phyloP scores from a whole-genome alignment of 37 sponge, comb jelly and placozoan genomes.

The Halichondria panicea region DNA sequence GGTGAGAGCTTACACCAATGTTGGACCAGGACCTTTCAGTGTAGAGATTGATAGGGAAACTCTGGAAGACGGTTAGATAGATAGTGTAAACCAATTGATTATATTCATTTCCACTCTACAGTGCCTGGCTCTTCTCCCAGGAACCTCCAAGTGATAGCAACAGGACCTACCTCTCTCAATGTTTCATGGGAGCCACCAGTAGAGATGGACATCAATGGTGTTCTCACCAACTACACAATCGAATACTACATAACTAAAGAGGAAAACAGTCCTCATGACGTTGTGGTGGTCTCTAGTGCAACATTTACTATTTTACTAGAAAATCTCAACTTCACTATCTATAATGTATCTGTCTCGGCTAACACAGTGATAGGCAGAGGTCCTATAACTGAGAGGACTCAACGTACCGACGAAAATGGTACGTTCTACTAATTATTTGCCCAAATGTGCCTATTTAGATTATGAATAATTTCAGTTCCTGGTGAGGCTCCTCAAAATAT shows the following conservation, averaged over 20 bases:
- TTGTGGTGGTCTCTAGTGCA: neutral
- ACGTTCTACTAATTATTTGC: neutral
- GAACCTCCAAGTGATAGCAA: conserved; percentile 1
- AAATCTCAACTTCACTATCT: conserved; percentile 28
- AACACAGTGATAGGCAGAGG: conserved; percentile 16
- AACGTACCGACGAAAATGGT: conserved; percentile 29
- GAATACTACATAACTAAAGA: conserved; percentile 1
- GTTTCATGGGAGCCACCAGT: conserved; percentile 15
- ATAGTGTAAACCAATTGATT: neutral
- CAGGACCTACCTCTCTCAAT: neutral
- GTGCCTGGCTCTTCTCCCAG: conserved; percentile 10
- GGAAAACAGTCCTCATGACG: too few relatives aligned
- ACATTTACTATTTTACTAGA: neutral
- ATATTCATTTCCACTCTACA: neutral
- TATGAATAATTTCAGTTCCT: conserved; percentile 14
- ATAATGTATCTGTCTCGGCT: conserved; percentile 32
- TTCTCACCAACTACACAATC: conserved; percentile 14
- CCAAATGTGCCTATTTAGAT: neutral
- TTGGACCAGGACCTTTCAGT: conserved; percentile 19
- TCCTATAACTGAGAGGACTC: neutral
- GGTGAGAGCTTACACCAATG: conserved; percentile 26
- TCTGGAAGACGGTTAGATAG: conserved; percentile 10
- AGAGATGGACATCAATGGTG: conserved; percentile 26
- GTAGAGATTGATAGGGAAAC: neutral
- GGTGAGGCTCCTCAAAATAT: conserved; percentile 23